These are phyloP conservation scores for Mylabris phalerata DNA, from an alignment of 1,140 invertebrate species.

Conservation along the genomic window DNA sequence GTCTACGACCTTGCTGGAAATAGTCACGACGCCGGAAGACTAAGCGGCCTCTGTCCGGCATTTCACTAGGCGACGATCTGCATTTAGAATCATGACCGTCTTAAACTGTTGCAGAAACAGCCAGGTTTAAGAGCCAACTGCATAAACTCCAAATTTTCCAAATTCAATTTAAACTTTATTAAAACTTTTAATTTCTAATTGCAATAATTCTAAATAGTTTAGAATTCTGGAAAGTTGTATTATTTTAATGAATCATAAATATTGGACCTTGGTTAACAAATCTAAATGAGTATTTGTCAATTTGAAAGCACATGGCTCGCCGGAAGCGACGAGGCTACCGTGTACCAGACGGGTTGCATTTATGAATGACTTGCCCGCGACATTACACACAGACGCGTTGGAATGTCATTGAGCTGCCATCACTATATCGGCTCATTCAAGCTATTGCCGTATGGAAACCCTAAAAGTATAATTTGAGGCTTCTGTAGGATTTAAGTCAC, in stretches of 20 bases:
- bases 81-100: constrained; percentile 3
- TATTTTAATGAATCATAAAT: no score
- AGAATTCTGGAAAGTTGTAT: no score
- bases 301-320: constrained; percentile 7
- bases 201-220: no score
- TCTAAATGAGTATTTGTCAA: no score
- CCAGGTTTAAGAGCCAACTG: background rate
- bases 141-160: no score
- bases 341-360: constrained; percentile 13
- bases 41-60: constrained; percentile 20
- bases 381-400: constrained; percentile 18
- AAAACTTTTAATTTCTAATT: no score
- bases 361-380: constrained; percentile 19
- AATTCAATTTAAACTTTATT: no score
- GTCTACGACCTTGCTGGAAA: constrained; percentile 34
- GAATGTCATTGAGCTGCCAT: constrained; percentile 17
- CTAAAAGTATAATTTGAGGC: no score
- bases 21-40: constrained; percentile 33
- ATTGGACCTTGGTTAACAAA: no score
- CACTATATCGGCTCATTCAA: no score
- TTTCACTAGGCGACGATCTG: constrained; percentile 8
- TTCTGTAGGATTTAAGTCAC: background rate
- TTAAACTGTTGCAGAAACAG: background rate
- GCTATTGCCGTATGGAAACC: no score
- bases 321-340: constrained; percentile 7